Base-by-base conservation (phyloP, 2,797 vertebrate genomes). In the Melanotaenia boesemani region DNA sequence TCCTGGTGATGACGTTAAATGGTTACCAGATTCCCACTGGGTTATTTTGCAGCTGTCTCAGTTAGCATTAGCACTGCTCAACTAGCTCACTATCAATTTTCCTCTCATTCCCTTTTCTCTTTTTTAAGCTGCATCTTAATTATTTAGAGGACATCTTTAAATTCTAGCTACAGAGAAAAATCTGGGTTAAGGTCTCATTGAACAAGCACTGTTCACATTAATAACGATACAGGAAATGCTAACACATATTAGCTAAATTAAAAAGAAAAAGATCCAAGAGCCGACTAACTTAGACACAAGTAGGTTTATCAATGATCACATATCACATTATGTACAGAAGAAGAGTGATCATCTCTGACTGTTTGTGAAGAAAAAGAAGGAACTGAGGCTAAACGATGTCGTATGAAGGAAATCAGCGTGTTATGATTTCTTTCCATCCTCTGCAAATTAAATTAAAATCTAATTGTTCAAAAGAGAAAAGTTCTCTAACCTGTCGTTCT, bases 401-500 rank as follows among this genome's bases (percentile, higher is more conserved):
- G 58, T 18, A 4, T 13, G 59, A 63, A 50, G 46, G 55, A 67
- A 44, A 18, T 34, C 7, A 2, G 7, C 13, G 0, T 36, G 58
- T 34, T 18, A n/a, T 6, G 0, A 2, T 8, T 20, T 58, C 10
- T 15, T 9, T 2, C 36, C 3, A 6, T 56, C 39, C 20, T 20
- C 4, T 37, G 22, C 39, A 30, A 2, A 50, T 67, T 28, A 7
- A 60, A 39, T 44, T 8, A 24, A 20, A 60, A 48, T 36, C 15
- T 52, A 22, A 10, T 18, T 2, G 9, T 15, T 34, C 1, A 12
- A 5, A 20, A 26, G 3, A 15, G 6, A 37, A 6, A 52, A 3
- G 4, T 4, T 15, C 22, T 4, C 84, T 83, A 69, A 99, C 98
- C 98, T 96, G 95, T 99, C 97, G 36, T 97, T 99, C 92, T 99